These are phyloP conservation scores for Amphiprion clarkii DNA, from an alignment of 2,797 vertebrate genomes.

Conservation along the genomic window DNA sequence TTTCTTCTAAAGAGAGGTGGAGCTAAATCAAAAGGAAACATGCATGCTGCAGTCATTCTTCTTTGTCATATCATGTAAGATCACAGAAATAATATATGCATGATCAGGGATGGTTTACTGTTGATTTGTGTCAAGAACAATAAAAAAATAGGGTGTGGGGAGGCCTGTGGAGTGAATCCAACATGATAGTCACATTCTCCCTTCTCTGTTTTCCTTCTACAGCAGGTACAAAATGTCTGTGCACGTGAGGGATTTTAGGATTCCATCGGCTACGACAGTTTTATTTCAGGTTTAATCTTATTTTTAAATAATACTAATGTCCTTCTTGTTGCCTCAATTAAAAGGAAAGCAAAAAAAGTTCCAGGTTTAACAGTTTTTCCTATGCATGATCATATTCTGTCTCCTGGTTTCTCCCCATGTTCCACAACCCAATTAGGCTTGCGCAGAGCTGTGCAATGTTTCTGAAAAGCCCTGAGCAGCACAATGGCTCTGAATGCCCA, in stretches of 20 bases:
- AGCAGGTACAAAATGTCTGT: not conserved
- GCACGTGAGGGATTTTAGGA: not conserved
- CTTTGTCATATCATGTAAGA: slow-evolving; percentile 47
- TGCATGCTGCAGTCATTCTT: slow-evolving; percentile 17
- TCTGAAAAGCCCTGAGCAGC: slow-evolving; percentile 72
- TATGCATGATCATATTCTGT: slow-evolving; percentile 22
- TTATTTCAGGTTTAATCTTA: slow-evolving; percentile 13
- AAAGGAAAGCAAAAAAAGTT: slow-evolving; percentile 43
- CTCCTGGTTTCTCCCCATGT: slow-evolving; percentile 34
- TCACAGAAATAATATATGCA: slow-evolving; percentile 52
- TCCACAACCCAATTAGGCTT: slow-evolving; percentile 78
- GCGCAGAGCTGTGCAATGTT: slow-evolving; percentile 63
- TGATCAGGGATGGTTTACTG: slow-evolving; percentile 42
- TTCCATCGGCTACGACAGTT: not conserved
- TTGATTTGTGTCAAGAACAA: not conserved
- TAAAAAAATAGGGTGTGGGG: not conserved
- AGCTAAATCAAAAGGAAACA: slow-evolving; percentile 61
- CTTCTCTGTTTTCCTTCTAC: not conserved
- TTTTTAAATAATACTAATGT: slow-evolving; percentile 24
- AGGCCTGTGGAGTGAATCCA: too few relatives aligned
- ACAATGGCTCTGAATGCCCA: slow-evolving; percentile 80
- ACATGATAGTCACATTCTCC: not conserved
- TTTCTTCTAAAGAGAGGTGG: slow-evolving; percentile 31
- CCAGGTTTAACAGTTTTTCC: slow-evolving; percentile 39
- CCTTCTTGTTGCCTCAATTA: slow-evolving; percentile 35